A percentile compares a stretch with the other conserved stretches of the same genome.
phyloP scores from a whole-genome alignment of 2,797 vertebrate species.

The Aythya fuligula region DNA sequence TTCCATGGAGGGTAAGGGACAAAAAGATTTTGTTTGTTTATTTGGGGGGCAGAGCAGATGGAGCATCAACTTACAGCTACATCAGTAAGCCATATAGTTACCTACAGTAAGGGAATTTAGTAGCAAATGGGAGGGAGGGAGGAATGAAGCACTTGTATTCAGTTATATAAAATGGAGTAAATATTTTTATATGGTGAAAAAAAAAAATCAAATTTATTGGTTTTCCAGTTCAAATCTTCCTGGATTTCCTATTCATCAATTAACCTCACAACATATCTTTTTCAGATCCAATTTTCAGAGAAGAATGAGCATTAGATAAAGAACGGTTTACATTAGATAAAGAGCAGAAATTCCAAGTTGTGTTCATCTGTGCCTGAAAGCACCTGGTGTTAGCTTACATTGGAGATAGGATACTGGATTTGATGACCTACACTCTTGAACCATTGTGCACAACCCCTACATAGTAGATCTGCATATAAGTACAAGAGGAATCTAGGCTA shows the following conservation, averaged over 20 bases:
- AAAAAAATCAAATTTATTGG: too few species aligned
- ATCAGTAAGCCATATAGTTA: not conserved
- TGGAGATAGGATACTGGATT: not conserved
- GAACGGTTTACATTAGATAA: not conserved
- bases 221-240: not conserved
- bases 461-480: not conserved
- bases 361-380: not conserved
- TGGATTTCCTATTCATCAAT: not conserved
- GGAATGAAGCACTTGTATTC: not conserved
- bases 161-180: not conserved
- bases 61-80: not conserved
- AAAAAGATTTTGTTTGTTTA: not conserved
- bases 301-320: not conserved
- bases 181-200: not conserved
- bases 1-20: not conserved
- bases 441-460: accelerated
- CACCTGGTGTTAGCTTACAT: accelerated
- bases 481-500: not conserved
- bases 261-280: not conserved
- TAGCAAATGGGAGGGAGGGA: not conserved
- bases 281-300: not conserved
- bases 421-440: not conserved
- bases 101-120: not conserved
- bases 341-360: not conserved
- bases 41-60: not conserved